These are phyloP conservation scores for Trichopria drosophilae DNA, from an alignment of 2,888 invertebrate genomes.

Conservation along the genomic window DNA sequence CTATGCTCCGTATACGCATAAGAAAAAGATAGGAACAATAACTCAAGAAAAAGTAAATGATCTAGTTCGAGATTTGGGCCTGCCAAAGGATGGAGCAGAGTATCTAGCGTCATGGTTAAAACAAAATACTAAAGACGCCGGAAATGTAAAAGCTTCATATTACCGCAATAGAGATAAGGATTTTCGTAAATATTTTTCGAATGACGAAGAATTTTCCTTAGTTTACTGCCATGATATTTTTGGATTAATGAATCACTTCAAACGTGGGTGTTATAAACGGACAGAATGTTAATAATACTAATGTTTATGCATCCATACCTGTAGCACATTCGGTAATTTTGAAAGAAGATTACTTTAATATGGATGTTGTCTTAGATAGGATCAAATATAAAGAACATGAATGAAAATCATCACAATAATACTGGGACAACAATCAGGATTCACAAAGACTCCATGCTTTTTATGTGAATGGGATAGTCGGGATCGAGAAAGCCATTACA, in stretches of 20 bases:
- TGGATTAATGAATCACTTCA: no score
- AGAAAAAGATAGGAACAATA: background rate
- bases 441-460: slow-evolving; percentile 10
- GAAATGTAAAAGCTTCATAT: background rate
- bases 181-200: background rate
- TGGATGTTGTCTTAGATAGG: no score
- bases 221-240: no score
- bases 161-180: background rate
- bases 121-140: background rate
- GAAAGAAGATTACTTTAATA: no score
- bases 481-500: slow-evolving; percentile 1
- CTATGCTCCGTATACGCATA: no score
- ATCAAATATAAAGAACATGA: no score
- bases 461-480: slow-evolving; percentile 4
- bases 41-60: background rate
- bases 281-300: no score
- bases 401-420: no score
- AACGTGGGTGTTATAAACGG: no score
- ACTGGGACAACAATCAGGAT: slow-evolving; percentile 16
- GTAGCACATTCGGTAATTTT: no score
- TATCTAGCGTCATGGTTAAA: background rate
- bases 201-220: no score
- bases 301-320: no score
- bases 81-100: background rate
- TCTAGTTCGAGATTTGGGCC: background rate